A percentile compares a stretch with the other conserved stretches of the same genome.
Conservation (phyloP, 2,888 invertebrate genomes). For the Noctua janthe region DNA sequence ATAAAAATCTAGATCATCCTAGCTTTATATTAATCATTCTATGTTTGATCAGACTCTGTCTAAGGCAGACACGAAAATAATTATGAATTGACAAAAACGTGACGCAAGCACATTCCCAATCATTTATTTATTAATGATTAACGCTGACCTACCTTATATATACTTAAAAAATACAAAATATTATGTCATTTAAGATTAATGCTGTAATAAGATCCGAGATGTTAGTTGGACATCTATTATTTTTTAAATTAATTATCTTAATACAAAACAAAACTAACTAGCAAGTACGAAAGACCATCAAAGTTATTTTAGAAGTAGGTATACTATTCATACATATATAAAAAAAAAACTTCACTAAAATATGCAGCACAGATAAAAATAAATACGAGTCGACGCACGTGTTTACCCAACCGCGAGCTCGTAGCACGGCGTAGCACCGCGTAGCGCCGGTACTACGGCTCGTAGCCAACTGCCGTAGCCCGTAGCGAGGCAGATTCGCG, state of each 20-base stretch:
- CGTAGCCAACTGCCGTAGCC: conserved; percentile 86
- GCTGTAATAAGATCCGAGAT: not conserved
- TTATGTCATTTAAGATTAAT: not conserved
- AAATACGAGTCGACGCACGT: conserved; percentile 72
- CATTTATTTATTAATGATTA: conserved; percentile 21
- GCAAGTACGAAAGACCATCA: not conserved
- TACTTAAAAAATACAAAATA: not conserved
- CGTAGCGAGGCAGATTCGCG: conserved; percentile 76
- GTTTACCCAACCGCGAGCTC: conserved; percentile 72
- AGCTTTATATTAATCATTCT: conserved; percentile 15
- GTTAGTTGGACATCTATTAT: not conserved
- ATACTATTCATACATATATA: not conserved
- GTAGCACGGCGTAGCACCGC: conserved; percentile 79
- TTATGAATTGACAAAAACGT: conserved; percentile 1
- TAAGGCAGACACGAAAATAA: not conserved
- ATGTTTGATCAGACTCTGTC: conserved; percentile 17
- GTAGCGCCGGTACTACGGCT: conserved; percentile 82
- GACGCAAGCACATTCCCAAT: not conserved
- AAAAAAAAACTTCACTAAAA: conserved; percentile 51
- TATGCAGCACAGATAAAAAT: conserved; percentile 55
- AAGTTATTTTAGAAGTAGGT: not conserved
- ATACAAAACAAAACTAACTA: not conserved
- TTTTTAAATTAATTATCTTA: not conserved
- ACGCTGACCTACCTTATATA: not conserved
- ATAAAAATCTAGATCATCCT: not conserved